Evolutionary conservation across 2,888 invertebrate species (phyloP), one percentile per base, ranked within the genome.

Genomic region (Diarsia mendica): DNA sequence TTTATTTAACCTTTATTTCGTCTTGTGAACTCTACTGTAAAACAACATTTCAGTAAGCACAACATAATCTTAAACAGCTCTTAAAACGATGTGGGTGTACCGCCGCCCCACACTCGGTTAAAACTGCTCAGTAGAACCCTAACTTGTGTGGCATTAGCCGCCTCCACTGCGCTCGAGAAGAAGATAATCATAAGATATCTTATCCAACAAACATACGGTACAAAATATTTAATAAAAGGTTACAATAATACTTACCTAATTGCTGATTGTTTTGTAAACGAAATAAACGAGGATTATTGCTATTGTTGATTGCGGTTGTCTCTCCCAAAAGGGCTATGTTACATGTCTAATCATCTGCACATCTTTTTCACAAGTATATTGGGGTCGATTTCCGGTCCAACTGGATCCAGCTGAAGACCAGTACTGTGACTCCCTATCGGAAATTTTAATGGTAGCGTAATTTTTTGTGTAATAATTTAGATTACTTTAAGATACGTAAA

Each of bases 221-320:
- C 55, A 58, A 60, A 64, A 64, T 64, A 73, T 49, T 11, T 11
- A 58, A 69, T 82, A 69, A 67, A 33, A 67, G 6, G 44, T 9
- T 63, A 77, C 53, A 55, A 48, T 64, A 28, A 66, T 72, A 13
- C 28, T 18, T 23, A 61, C 58, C 23, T 49, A 67, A 51, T 55
- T 77, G 20, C 11, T 68, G 74, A 81, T 67, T 58, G 51, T 69
- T 77, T 9, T 11, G 51, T 39, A 13, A 53, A 46, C 23, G 18
- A 53, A 72, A 76, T 51, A 18, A 44, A 3, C 23, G 15, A 48
- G 11, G 60, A 64, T 49, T 6, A 28, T 55, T 20, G 49, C 11
- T 20, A 28, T 39, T 48, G 23, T 39, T 20, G 15, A 53, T 9
- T 15, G 33, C 2, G 15, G 9, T 13, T 39, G 44, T 20, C 2